These are phyloP conservation scores for Polymixis flavicincta DNA, from an alignment of 2,888 invertebrate species.

Conservation along the genomic window DNA sequence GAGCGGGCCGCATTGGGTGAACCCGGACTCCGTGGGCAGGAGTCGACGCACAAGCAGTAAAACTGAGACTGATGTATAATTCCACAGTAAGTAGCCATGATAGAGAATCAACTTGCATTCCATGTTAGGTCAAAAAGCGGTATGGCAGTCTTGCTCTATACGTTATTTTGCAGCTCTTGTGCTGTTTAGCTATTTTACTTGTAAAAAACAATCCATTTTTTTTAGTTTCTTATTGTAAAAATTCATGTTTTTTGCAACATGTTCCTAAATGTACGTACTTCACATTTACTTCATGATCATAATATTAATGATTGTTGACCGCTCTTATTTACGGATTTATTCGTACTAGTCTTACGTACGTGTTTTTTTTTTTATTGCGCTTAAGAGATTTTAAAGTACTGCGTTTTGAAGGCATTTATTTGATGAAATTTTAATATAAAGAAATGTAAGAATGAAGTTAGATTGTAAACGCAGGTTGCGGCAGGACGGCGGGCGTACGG, in stretches of 20 bases:
- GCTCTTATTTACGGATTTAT: conserved; percentile 66
- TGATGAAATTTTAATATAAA: conserved; percentile 43
- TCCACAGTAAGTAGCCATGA: conserved; percentile 75
- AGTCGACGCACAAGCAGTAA: conserved; percentile 89
- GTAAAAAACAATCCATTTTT: conserved; percentile 13
- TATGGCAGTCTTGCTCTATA: conserved; percentile 60
- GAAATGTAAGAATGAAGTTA: conserved; percentile 29
- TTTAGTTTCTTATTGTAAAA: conserved; percentile 12
- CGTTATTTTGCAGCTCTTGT: conserved; percentile 52
- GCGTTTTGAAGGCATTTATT: conserved; percentile 52
- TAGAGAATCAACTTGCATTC: conserved; percentile 64
- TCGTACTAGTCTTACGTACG: conserved; percentile 70
- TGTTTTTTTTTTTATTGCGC: conserved; percentile 60
- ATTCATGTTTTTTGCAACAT: conserved; percentile 41
- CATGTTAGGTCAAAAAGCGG: conserved; percentile 61
- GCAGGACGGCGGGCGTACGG: conserved; percentile 13
- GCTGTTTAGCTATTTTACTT: conserved; percentile 30
- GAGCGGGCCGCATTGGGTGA: conserved; percentile 89
- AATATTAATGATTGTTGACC: conserved; percentile 44
- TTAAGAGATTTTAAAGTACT: conserved; percentile 47
- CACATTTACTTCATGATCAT: conserved; percentile 31
- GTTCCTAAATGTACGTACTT: conserved; percentile 68
- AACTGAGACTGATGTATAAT: conserved; percentile 90
- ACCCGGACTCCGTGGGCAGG: conserved; percentile 76
- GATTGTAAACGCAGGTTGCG: conserved; percentile 3